Evolutionary conservation across 1,140 invertebrate genomes (phyloP), one percentile per base, ranked within the genome.

Genomic region (Stegodyphus mimosarum): DNA sequence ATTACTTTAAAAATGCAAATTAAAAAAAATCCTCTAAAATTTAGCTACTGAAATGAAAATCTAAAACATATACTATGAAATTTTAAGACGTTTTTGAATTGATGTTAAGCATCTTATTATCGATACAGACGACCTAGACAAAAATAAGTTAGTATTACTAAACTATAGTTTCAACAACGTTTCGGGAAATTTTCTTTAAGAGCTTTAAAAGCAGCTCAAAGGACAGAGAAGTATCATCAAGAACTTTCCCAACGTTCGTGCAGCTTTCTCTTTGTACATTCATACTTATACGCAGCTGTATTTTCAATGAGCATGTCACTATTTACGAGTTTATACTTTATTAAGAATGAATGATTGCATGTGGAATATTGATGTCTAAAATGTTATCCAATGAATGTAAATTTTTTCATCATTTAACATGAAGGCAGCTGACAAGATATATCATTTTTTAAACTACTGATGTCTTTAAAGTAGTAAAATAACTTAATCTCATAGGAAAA

Each of bases 251-350:
- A 52, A 75, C 17, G 51, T 60, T 50, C 33, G 52, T 75, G 73
- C 73, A 71, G 70, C 70, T 71, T 70, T 60, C 55, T 75, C 73
- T 48, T 51, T 50, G 55, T 75, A 75, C 52, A 71, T 51, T 51
- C 49, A 51, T 71, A n/a, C 17, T 71, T 51, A 13, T 71, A 50
- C 52, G 70, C 73, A 75, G 48, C 63, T 73, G 71, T 73, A 73
- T 17, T 51, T 73, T 73, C 15, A 63, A 63, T 4, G 52, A 60
- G 73, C 73, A 75, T 75, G 73, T 75, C 63, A 75, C 55, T 75
- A 33, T 75, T 75, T 75, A 18, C 6, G 13, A 71, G 52, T 71
- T 71, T 71, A 71, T 71, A 71, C 52, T 71, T 71, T 71, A 13
- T n/a, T 71, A 71, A 50, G 49, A n/a, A 17, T 71, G 70, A 51